Evolutionary conservation across 2,888 invertebrate species (phyloP), one percentile per base, ranked within the genome.

Genomic region (Dichetophora obliterata): DNA sequence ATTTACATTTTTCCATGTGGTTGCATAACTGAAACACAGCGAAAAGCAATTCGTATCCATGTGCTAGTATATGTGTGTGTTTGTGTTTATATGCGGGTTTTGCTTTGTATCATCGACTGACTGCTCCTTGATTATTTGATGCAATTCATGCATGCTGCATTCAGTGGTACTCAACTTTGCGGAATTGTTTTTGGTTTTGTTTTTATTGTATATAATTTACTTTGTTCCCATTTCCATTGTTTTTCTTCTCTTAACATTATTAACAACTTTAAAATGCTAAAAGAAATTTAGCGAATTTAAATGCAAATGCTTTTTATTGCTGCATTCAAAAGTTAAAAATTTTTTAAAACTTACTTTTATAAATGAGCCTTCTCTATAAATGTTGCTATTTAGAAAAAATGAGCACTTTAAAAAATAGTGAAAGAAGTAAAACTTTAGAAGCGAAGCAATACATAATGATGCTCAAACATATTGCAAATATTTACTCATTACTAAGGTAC

Each of bases 1-100:
- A 68, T 50, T 50, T 50, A 43, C 16, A 43, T 48, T 68, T 50
- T 68, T 68, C 24, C 68, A 50, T 16, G 50, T 50, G 66, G n/a
- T 34, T 66, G 22, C 48, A 19, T 37, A n/a, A 2, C 43, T 37
- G 65, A 16, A 11, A 37, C 31, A 48, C 66, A 66, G n/a, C 27
- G 27, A 27, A 27, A 31, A 61, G 27, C 27, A 22, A 5, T 24
- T 22, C 27, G 14, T 22, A 11, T 3, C 19, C 27, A 27, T 61
- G 27, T 63, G 65, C 16, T 52, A 16, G 16, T 16, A 22, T 16
- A n/a, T 54, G 52, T 59, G 66, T 50, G 50, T 52, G 65, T 74
- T 22, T 27, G 71, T 65, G 57, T 70, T 24, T 52, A 37, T 65
- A 65, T 63, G 31, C 31, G 50, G 22, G 8, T 8, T 6, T 31